Percentiles rank a stretch among this genome's conserved stretches.
Evolutionary conservation across 2,113 vertebrate genomes (phyloP).

Genomic region (Pelobates fuscus): DNA sequence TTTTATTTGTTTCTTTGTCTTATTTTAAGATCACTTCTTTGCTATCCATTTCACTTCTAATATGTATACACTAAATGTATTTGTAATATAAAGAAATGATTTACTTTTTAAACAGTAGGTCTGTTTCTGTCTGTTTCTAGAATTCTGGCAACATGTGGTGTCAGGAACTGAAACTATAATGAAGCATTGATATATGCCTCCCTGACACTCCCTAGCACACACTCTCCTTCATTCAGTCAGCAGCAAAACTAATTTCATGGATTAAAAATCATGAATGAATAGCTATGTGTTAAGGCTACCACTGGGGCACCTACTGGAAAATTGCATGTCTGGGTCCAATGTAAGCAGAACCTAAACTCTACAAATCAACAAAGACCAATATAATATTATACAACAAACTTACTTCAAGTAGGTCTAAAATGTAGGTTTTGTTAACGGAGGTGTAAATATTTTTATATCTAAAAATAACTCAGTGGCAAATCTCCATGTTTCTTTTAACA

Average conservation of each 20-base stretch:
- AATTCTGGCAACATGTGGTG: neutral
- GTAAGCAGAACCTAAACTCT: neutral
- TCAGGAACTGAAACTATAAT: conserved; percentile 15
- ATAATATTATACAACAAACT: neutral
- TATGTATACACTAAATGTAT: too few species aligned
- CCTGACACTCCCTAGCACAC: conserved; percentile 7
- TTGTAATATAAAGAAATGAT: neutral
- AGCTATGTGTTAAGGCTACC: neutral
- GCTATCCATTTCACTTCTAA: too few species aligned
- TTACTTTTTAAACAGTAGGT: neutral
- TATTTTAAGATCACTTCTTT: too few species aligned
- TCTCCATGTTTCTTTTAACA: neutral
- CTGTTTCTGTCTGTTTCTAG: neutral
- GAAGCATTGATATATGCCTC: conserved; percentile 21
- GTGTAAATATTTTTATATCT: neutral
- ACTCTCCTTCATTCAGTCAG: conserved; percentile 7
- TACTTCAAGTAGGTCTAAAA: too few species aligned
- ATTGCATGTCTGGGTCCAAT: neutral
- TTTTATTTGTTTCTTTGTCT: too few species aligned
- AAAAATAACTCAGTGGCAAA: neutral
- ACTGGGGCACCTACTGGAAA: neutral
- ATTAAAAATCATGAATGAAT: conserved; percentile 25
- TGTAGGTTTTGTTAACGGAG: neutral
- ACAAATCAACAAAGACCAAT: conserved; percentile 1
- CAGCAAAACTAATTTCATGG: conserved; percentile 7